Conservation (phyloP, 2,113 vertebrate species). For the Urocitellus parryii region DNA sequence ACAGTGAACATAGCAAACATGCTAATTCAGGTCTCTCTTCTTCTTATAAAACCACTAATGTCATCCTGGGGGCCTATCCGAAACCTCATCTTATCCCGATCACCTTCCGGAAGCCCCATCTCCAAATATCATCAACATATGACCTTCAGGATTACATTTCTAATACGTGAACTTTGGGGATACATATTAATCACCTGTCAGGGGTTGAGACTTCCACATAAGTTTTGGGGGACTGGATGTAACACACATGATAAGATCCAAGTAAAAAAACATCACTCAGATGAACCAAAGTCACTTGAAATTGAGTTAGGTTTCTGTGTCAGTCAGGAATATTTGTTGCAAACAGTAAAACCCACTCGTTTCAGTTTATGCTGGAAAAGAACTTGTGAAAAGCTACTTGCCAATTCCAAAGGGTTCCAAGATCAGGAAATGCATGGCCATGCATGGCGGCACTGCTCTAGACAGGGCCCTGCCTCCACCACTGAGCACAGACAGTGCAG, state of each 20-base stretch:
- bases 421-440: background rate
- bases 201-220: background rate
- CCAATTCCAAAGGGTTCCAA: accelerated
- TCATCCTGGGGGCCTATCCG: too few species aligned
- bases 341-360: background rate
- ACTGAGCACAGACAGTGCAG: background rate
- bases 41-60: background rate
- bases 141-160: background rate
- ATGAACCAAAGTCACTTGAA: background rate
- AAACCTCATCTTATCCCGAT: background rate
- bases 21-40: background rate
- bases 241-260: background rate
- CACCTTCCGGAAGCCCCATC: background rate
- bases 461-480: background rate
- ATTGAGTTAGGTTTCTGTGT: background rate
- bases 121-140: background rate
- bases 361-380: background rate
- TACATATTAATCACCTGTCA: background rate
- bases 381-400: background rate
- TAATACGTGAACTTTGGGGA: background rate
- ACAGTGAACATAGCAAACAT: background rate
- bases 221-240: background rate
- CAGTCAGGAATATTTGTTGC: background rate
- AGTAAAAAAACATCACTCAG: background rate
- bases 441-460: accelerated